phyloP scores from a whole-genome alignment of 2,888 invertebrate genomes.

The Nebria salina region DNA sequence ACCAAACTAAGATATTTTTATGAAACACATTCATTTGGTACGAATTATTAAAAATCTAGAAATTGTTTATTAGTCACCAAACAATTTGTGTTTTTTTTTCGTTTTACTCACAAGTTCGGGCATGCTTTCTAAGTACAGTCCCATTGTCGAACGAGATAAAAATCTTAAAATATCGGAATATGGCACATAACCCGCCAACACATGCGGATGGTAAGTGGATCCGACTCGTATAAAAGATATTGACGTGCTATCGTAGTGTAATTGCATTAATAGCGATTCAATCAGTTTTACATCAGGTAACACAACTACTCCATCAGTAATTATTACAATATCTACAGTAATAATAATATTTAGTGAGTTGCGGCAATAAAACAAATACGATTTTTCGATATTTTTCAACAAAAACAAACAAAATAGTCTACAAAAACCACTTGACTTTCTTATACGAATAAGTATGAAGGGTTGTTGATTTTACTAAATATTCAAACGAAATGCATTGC shows the following conservation, averaged over 20 bases:
- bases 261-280: constrained; percentile 76
- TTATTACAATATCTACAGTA: constrained; percentile 72
- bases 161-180: constrained; percentile 80
- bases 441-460: too few relatives aligned
- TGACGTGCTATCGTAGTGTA: constrained; percentile 76
- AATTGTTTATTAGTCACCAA: not conserved
- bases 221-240: constrained; percentile 81
- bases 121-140: constrained; percentile 71
- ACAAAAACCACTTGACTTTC: too few relatives aligned
- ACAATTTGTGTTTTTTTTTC: not conserved
- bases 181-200: constrained; percentile 74
- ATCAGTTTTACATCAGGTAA: constrained; percentile 77
- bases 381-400: too few relatives aligned
- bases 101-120: constrained; percentile 63
- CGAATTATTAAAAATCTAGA: constrained; percentile 29
- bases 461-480: too few relatives aligned
- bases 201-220: constrained; percentile 72
- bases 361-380: too few relatives aligned
- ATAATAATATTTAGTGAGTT: not conserved
- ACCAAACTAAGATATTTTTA: constrained; percentile 53
- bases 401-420: too few relatives aligned
- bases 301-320: constrained; percentile 79
- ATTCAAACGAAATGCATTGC: too few relatives aligned
- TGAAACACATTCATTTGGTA: constrained; percentile 28
- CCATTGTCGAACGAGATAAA: constrained; percentile 78